These are phyloP conservation scores for Ricordea florida DNA, from an alignment of 92 coral and sea anemone genomes.

Conservation along the genomic window DNA sequence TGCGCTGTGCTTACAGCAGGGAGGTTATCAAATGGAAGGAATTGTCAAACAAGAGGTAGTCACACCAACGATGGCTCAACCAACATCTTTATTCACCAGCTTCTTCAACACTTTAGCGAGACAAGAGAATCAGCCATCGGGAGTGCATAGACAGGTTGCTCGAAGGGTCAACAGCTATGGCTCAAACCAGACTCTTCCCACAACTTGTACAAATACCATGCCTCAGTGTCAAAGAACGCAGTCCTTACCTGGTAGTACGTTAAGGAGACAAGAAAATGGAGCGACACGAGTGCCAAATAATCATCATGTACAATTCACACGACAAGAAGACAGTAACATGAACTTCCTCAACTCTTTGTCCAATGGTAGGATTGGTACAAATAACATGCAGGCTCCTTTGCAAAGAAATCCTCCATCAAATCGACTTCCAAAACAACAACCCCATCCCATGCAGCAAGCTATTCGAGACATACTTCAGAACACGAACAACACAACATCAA, in stretches of 20 bases:
- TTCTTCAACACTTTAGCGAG: conserved; percentile 23
- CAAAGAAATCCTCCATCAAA: not conserved
- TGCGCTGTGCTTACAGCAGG: conserved; percentile 5
- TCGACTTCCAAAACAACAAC: not conserved
- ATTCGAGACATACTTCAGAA: conserved; percentile 15
- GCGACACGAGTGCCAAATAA: conserved; percentile 2
- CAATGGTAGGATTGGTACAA: not conserved
- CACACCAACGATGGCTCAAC: conserved; percentile 61
- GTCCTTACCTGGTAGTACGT: not conserved
- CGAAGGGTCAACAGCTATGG: not conserved
- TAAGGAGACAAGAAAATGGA: conserved; percentile 11
- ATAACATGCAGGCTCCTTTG: not conserved
- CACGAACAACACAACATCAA: not conserved
- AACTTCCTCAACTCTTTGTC: conserved; percentile 26
- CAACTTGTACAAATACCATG: not conserved
- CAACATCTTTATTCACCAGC: conserved; percentile 35
- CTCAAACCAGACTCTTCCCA: not conserved
- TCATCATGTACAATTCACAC: conserved; percentile 1
- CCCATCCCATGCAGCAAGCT: conserved; percentile 4
- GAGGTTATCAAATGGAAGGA: not conserved
- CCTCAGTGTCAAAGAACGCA: not conserved
- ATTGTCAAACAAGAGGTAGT: conserved; percentile 68
- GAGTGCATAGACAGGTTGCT: too few species aligned
- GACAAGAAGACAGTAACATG: conserved; percentile 34
- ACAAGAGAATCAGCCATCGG: conserved; percentile 16